Conservation (phyloP, 2,888 invertebrate genomes). For the Leucoptera coffeella region DNA sequence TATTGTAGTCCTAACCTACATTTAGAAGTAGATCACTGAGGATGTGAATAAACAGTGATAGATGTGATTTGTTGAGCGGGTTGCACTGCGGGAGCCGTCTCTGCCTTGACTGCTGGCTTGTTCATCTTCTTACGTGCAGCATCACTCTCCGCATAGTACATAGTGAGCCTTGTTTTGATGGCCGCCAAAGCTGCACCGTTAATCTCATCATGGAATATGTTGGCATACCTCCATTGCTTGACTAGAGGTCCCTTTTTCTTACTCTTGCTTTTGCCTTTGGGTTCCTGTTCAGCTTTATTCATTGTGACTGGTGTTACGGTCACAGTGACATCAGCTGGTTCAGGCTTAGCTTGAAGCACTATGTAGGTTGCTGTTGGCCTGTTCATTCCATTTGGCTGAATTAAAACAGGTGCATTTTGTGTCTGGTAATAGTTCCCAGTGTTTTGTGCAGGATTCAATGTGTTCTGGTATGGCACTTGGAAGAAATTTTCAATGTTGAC, state of each 20-base stretch:
- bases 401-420: slow-evolving; percentile 25
- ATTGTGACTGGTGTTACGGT: slow-evolving; percentile 20
- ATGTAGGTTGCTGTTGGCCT: slow-evolving; percentile 35
- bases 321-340: slow-evolving; percentile 19
- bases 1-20: too few relatives aligned
- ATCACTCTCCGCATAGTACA: slow-evolving; percentile 48
- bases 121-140: slow-evolving; percentile 41
- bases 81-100: too few relatives aligned
- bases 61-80: too few relatives aligned
- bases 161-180: slow-evolving; percentile 44
- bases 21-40: too few relatives aligned
- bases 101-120: too few relatives aligned
- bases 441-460: slow-evolving; percentile 20
- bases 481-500: slow-evolving; percentile 47
- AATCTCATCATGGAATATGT: slow-evolving; percentile 51
- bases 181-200: slow-evolving; percentile 45
- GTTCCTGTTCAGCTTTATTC: slow-evolving; percentile 11
- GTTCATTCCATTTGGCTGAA: slow-evolving; percentile 23
- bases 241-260: slow-evolving; percentile 38
- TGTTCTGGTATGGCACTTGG: slow-evolving; percentile 35
- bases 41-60: too few relatives aligned
- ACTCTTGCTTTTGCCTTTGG: slow-evolving; percentile 18
- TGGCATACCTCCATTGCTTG: slow-evolving; percentile 52
- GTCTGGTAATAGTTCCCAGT: slow-evolving; percentile 39
- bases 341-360: slow-evolving; percentile 34